phyloP scores from a whole-genome alignment of 2,888 invertebrate genomes.

The Venusia cambrica region DNA sequence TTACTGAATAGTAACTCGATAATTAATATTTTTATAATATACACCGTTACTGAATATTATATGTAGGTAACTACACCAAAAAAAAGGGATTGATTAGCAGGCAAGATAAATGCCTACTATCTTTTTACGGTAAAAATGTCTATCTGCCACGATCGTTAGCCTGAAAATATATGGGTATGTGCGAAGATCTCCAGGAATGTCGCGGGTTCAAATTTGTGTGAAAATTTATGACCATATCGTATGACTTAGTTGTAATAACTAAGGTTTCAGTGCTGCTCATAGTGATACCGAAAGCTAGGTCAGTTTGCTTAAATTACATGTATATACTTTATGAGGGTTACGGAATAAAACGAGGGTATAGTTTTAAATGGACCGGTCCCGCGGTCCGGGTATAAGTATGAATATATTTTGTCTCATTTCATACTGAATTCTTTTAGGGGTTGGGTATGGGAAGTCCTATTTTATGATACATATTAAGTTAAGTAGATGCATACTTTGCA shows the following conservation, averaged over 20 bases:
- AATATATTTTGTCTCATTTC: constrained; percentile 18
- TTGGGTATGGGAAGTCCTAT: constrained; percentile 5
- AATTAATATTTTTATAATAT: too few species aligned
- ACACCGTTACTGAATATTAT: too few species aligned
- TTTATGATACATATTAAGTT: constrained; percentile 11
- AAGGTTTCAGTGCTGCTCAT: constrained; percentile 37
- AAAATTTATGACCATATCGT: constrained; percentile 61
- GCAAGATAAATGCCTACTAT: constrained; percentile 10
- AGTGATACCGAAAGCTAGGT: constrained; percentile 29
- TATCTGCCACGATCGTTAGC: constrained; percentile 38
- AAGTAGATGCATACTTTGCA: neutral
- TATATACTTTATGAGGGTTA: constrained; percentile 23
- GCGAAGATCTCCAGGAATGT: constrained; percentile 33
- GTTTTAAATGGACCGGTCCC: constrained; percentile 15
- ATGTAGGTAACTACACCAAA: too few species aligned
- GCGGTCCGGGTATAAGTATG: constrained; percentile 10
- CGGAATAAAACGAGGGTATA: constrained; percentile 18
- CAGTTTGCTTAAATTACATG: constrained; percentile 39
- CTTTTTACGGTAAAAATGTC: constrained; percentile 14
- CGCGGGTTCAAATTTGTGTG: constrained; percentile 54
- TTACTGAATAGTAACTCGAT: too few species aligned
- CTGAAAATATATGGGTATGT: constrained; percentile 45
- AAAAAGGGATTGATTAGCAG: too few species aligned
- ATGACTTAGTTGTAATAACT: constrained; percentile 50
- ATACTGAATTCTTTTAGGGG: constrained; percentile 6